Conservation (phyloP, 1,140 invertebrate genomes). For the Caenorhabditis brenneri region DNA sequence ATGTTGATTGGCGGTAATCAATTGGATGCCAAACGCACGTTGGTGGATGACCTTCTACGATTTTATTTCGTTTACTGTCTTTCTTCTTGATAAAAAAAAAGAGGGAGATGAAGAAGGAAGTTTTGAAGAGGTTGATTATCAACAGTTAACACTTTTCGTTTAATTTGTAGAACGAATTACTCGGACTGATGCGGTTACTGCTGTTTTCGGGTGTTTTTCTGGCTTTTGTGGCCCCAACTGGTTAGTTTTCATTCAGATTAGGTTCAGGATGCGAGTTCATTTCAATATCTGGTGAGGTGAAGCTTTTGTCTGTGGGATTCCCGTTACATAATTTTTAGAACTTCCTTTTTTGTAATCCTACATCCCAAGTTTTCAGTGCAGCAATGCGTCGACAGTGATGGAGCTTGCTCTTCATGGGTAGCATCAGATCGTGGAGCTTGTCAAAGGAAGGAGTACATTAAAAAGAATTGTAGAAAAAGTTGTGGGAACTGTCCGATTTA, state of each 20-base stretch:
- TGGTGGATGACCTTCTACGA: slow-evolving; percentile 24
- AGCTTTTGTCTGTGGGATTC: background rate
- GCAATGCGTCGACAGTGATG: background rate
- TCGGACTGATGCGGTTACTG: background rate
- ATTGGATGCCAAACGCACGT: slow-evolving; percentile 3
- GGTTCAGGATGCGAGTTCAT: no score
- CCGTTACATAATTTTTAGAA: no score
- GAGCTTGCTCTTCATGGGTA: background rate
- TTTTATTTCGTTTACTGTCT: slow-evolving; percentile 16
- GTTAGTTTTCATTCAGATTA: no score
- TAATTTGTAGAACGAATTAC: background rate
- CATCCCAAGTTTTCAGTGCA: background rate
- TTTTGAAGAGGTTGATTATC: background rate
- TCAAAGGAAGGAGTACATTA: slow-evolving; percentile 18
- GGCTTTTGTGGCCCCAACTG: background rate
- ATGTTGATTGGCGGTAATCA: background rate
- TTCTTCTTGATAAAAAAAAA: slow-evolving; percentile 14
- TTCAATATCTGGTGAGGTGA: background rate
- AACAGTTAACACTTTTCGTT: slow-evolving; percentile 4
- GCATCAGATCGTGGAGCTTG: slow-evolving; percentile 9
- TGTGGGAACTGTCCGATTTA: background rate
- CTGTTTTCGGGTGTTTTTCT: background rate
- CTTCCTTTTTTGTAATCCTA: no score
- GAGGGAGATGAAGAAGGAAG: slow-evolving; percentile 18
- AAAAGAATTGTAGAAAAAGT: slow-evolving; percentile 29